Evolutionary conservation across 2,888 invertebrate species (phyloP).

Genomic region (Allacma fusca): DNA sequence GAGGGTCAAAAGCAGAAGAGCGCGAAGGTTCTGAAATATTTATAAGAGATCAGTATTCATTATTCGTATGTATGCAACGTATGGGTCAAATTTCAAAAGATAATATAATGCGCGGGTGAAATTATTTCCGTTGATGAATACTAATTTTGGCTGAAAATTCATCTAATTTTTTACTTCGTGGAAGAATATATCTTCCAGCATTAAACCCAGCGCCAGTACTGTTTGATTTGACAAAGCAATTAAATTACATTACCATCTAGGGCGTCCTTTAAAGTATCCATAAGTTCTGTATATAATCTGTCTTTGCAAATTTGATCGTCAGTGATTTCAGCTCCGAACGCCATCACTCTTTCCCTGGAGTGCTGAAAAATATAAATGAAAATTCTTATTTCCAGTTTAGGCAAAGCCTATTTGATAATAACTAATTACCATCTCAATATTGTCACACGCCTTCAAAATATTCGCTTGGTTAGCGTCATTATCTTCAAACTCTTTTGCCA

Average conservation of each 20-base stretch:
- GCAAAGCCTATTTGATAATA: no score
- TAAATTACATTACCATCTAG: background rate
- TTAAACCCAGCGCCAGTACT: no score
- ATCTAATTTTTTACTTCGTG: no score
- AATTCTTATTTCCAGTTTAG: no score
- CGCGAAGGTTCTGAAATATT: background rate
- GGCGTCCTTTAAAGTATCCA: background rate
- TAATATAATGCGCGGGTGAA: no score
- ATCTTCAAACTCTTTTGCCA: background rate
- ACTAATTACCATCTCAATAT: slow-evolving; percentile 17
- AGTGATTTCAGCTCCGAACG: background rate
- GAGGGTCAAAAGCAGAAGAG: background rate
- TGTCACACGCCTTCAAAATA: slow-evolving; percentile 5
- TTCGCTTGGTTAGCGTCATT: background rate
- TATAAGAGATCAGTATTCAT: background rate
- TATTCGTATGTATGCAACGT: no score
- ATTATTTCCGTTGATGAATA: no score
- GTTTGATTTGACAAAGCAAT: no score
- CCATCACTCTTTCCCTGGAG: background rate
- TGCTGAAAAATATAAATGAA: background rate
- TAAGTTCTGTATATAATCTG: background rate
- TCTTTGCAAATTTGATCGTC: slow-evolving; percentile 10
- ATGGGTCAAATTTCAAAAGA: no score
- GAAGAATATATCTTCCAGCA: no score
- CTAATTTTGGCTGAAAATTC: background rate